A percentile compares a stretch with the other conserved stretches of the same genome.
Conservation (phyloP, 2,113 vertebrate genomes). For the human region GRCh38 chr12:23908001-23908500, state of each 20-base stretch:
- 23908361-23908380: constrained; percentile 28
- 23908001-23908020: background rate
- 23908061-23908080: constrained; percentile 70
- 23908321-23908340: constrained; percentile 25
- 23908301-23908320: background rate
- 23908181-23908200: constrained; percentile 79
- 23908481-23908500: constrained; percentile 44
- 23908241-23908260: constrained; percentile 58
- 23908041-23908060: constrained; percentile 61
- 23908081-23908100: constrained; percentile 58
- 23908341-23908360: background rate
- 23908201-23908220: constrained; percentile 75
- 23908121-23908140: constrained; percentile 72
- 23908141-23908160: constrained; percentile 72
- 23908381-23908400: constrained; percentile 10
- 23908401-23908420: constrained; percentile 12
- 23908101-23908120: constrained; percentile 70
- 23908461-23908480: background rate
- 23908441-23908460: background rate
- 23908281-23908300: background rate
- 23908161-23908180: constrained; percentile 71
- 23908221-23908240: constrained; percentile 68
- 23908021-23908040: constrained; percentile 9
- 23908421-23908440: background rate
- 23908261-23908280: background rate